Base-by-base conservation (phyloP, 2,888 invertebrate species). In the Crematogaster levior region DNA sequence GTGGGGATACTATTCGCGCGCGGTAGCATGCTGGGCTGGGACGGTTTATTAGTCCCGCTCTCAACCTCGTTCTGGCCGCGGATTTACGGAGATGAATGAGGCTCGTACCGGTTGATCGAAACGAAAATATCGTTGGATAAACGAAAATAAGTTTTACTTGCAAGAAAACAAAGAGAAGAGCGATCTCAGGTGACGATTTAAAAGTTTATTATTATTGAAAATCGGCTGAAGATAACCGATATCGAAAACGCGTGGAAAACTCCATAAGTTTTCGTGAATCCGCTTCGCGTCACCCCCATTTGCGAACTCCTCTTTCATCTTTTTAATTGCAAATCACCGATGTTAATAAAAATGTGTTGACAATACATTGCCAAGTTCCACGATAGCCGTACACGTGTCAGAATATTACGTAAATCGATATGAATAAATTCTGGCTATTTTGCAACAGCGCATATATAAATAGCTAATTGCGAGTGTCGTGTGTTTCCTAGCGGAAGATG, bases 1-100 rank as follows among this genome's bases (percentile, higher is more conserved):
- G 88, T 82, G 89, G 89, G 84, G 88, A 73, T 82, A 86, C 70
- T 83, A 75, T 70, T 70, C 51, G 80, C 27, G 79, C 53, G 66
- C 40, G 81, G 80, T 56, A 37, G 75, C 63, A 34, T 5, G 6
- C 34, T 34, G 48, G 56, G 83, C 53, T 37, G 81, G 81, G 85
- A 73, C 82, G 75, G 80, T 82, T 89, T n/a, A n/a, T n/a, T 88
- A 34, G 34, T 34, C 34, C 6, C 6, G 34, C 34, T 34, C 34
- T 6, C 34, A 34, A 6, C 34, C 34, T 34, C 34, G 34, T 34
- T 84, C 84, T 81, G 81, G 77, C 66, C 85, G n/a, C n/a, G 85
- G 87, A 87, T 86, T 85, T 82, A 56, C 82, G 75, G 77, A 72
- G 70, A 82, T 79, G 82, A 83, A 43, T 75, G 70, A 40, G 53